These are phyloP conservation scores for Castor canadensis DNA, from an alignment of 2,113 vertebrate species.

Conservation along the genomic window DNA sequence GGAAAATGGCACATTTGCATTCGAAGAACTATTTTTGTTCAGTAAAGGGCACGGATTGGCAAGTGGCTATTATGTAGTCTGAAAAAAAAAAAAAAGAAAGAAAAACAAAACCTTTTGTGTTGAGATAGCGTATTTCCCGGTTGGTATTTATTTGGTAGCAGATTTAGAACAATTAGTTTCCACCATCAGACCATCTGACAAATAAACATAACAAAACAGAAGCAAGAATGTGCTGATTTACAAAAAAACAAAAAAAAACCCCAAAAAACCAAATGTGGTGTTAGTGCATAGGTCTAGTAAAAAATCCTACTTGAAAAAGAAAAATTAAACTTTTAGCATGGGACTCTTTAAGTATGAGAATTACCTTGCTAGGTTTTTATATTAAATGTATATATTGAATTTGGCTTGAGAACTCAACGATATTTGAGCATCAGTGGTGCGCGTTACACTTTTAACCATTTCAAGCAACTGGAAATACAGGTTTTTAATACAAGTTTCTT, in stretches of 20 bases:
- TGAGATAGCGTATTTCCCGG: slow-evolving; percentile 22
- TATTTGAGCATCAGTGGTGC: slow-evolving; percentile 13
- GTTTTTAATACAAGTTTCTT: slow-evolving; percentile 26
- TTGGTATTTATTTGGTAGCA: slow-evolving; percentile 26
- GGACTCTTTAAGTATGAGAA: background rate
- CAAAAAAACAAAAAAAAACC: background rate
- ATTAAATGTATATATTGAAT: background rate
- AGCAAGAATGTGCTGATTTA: slow-evolving; percentile 10
- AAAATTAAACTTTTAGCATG: background rate
- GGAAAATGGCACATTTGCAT: slow-evolving; percentile 56
- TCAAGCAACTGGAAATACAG: background rate
- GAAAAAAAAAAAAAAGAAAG: slow-evolving; percentile 51
- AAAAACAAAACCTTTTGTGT: slow-evolving; percentile 43
- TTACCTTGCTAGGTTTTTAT: slow-evolving; percentile 3
- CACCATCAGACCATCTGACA: background rate
- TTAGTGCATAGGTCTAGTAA: background rate
- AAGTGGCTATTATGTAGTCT: slow-evolving; percentile 32
- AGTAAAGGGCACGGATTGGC: slow-evolving; percentile 35
- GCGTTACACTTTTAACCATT: background rate
- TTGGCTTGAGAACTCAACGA: background rate
- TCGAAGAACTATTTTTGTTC: slow-evolving; percentile 56
- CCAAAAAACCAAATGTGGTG: background rate
- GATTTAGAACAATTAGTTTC: slow-evolving; percentile 27
- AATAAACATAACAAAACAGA: slow-evolving; percentile 22
- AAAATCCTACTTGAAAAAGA: background rate